Conservation (phyloP, 2,113 vertebrate genomes). For the Chunga burmeisteri region DNA sequence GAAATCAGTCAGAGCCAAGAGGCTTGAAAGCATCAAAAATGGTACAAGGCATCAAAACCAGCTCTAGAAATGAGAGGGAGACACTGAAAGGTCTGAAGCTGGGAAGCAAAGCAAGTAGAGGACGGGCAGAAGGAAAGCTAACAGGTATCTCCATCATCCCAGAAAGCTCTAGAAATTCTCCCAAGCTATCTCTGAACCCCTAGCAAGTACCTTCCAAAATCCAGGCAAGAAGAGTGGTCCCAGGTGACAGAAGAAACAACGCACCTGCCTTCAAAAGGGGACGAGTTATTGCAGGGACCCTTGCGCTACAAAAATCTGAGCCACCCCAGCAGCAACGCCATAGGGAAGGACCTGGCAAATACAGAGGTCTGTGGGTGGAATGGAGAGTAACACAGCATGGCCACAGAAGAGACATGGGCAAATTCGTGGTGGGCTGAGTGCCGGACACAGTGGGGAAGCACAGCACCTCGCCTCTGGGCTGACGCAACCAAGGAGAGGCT, state of each 20-base stretch:
- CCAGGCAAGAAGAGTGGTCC: background rate
- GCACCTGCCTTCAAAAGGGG: background rate
- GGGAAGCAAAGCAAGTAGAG: background rate
- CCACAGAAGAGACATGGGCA: accelerated
- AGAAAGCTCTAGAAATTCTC: background rate
- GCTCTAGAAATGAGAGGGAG: background rate
- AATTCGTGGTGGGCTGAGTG: background rate
- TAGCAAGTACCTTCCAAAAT: background rate
- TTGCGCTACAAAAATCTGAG: accelerated
- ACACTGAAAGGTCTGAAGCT: background rate
- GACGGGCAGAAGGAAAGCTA: background rate
- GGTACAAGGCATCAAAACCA: background rate
- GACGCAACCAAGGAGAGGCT: background rate
- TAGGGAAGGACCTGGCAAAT: background rate
- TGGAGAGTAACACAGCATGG: background rate
- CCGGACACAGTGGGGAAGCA: background rate
- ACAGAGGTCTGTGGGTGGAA: background rate
- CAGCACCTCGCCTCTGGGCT: background rate
- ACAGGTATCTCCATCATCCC: background rate
- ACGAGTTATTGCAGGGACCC: background rate
- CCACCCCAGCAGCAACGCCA: accelerated
- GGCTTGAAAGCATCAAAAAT: background rate
- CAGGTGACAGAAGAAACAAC: background rate
- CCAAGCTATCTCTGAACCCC: background rate
- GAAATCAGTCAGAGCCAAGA: background rate